phyloP scores from a whole-genome alignment of 2,113 vertebrate species.

The Pelecanoides urinatrix region DNA sequence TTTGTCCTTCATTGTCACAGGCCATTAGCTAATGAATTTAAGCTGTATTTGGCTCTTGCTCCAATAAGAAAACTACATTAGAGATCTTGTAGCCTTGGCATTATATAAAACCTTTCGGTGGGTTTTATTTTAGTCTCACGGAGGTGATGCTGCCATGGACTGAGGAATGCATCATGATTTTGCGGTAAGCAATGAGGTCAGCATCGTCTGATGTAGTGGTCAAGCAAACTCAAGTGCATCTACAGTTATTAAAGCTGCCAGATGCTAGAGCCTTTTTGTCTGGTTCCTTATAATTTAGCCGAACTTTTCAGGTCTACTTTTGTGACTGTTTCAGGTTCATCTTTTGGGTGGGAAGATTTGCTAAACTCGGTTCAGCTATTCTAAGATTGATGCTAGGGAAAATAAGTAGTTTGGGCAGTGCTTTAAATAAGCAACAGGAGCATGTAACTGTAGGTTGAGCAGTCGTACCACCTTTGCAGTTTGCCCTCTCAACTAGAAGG shows the following conservation, averaged over 20 bases:
- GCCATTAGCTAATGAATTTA: constrained; percentile 57
- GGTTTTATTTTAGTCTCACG: constrained; percentile 30
- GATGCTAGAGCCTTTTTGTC: background rate
- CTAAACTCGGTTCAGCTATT: background rate
- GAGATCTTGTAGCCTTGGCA: background rate
- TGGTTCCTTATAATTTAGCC: background rate
- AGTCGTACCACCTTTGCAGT: background rate
- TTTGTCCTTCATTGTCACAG: constrained; percentile 43
- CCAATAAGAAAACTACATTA: constrained; percentile 18
- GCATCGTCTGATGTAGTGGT: background rate
- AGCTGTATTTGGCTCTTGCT: constrained; percentile 31
- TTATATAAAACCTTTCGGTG: constrained; percentile 20
- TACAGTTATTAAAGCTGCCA: background rate
- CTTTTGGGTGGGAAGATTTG: background rate
- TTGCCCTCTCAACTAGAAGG: background rate
- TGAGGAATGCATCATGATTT: background rate
- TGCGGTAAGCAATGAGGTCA: background rate
- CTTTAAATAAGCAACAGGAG: background rate
- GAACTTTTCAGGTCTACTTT: background rate
- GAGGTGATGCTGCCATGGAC: background rate
- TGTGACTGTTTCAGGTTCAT: background rate
- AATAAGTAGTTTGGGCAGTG: background rate
- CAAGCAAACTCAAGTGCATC: background rate
- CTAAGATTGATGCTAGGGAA: background rate
- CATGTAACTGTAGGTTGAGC: accelerated